A percentile compares a stretch with the other conserved stretches of the same genome.
phyloP scores from a whole-genome alignment of 2,797 vertebrate genomes.

The Poliocrania exsul region DNA sequence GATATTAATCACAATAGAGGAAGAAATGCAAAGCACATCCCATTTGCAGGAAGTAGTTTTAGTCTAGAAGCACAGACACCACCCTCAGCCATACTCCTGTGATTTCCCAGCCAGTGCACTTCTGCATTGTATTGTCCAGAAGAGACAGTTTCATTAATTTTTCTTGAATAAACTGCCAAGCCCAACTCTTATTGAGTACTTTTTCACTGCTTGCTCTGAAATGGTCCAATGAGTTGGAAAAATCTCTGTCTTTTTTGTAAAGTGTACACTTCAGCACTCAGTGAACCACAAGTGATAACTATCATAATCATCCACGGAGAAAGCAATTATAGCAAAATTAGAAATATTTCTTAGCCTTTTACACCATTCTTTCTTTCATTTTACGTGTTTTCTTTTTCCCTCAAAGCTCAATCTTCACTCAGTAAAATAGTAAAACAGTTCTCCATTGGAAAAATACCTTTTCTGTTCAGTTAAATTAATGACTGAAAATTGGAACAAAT shows the following conservation, averaged over 20 bases:
- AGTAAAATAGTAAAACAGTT: neutral
- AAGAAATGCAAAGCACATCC: neutral
- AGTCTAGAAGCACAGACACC: neutral
- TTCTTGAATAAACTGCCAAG: conserved; percentile 13
- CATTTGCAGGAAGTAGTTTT: neutral
- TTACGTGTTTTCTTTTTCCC: neutral
- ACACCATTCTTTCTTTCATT: neutral
- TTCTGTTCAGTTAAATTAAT: neutral
- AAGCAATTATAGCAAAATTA: neutral
- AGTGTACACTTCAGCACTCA: neutral
- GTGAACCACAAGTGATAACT: conserved; percentile 20
- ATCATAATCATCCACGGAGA: neutral
- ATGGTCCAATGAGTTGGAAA: conserved; percentile 51
- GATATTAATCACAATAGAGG: rapidly evolving
- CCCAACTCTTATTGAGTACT: neutral
- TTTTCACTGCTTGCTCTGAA: conserved; percentile 40
- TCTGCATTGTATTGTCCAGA: neutral
- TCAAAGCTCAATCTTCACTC: neutral
- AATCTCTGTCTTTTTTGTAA: conserved; percentile 35
- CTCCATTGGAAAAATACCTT: neutral
- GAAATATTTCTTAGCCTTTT: neutral
- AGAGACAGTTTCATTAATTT: conserved; percentile 24
- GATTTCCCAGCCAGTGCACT: neutral
- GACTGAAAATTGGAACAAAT: neutral
- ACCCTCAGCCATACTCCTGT: neutral